Conservation (phyloP, 1,140 invertebrate species). For the Nasonia longicornis region DNA sequence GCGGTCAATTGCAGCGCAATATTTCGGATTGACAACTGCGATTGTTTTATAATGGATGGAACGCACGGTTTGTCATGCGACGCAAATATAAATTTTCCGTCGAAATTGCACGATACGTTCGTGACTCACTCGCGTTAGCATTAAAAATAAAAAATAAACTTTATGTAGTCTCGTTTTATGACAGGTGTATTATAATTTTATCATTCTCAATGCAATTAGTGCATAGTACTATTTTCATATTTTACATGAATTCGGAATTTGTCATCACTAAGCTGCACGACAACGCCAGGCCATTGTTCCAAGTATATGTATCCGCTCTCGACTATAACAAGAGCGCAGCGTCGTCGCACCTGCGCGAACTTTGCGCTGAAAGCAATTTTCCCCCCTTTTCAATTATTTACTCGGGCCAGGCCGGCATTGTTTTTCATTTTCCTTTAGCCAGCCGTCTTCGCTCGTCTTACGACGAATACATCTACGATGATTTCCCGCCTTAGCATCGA, state of each 20-base stretch:
- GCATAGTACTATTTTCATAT: too few species aligned
- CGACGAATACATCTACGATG: background rate
- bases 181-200: too few species aligned
- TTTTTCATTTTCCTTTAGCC: constrained; percentile 18
- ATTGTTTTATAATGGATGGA: background rate
- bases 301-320: background rate
- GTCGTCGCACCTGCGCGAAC: constrained; percentile 1
- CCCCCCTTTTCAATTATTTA: constrained; percentile 28
- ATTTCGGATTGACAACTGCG: background rate
- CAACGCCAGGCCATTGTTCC: background rate
- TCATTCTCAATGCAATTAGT: too few species aligned
- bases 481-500: background rate
- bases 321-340: background rate
- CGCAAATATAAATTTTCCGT: background rate
- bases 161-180: too few species aligned
- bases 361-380: constrained; percentile 16
- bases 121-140: too few species aligned
- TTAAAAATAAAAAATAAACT: too few species aligned
- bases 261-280: background rate
- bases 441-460: background rate
- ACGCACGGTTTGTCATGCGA: background rate
- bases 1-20: background rate
- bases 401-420: background rate
- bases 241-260: background rate
- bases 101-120: background rate